Evolutionary conservation across 2,888 invertebrate species (phyloP).

Genomic region (Stictocephala bisonia): DNA sequence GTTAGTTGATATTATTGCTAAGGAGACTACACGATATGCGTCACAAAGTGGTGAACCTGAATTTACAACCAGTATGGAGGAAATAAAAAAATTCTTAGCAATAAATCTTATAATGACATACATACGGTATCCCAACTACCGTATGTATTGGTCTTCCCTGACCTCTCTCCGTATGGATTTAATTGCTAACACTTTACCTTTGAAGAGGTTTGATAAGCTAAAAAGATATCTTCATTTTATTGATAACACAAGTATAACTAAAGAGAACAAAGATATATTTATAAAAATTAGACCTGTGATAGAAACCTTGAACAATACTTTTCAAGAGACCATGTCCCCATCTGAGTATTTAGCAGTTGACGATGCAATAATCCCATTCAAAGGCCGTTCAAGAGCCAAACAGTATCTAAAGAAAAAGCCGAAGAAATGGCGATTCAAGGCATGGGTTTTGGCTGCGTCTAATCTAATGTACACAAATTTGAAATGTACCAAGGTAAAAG

Average conservation of each 20-base stretch:
- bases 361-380: constrained; percentile 55
- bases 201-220: constrained; percentile 52
- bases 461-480: constrained; percentile 53
- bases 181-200: too few species aligned
- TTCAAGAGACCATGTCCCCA: constrained; percentile 45
- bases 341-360: constrained; percentile 52
- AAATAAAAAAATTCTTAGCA: too few species aligned
- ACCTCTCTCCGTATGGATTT: too few species aligned
- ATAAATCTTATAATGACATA: too few species aligned
- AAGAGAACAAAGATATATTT: constrained; percentile 50
- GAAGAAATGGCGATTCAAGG: constrained; percentile 54
- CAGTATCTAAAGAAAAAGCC: constrained; percentile 51
- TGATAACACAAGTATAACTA: constrained; percentile 47
- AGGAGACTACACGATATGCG: too few species aligned
- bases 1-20: too few species aligned
- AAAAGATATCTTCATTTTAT: constrained; percentile 51
- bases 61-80: too few species aligned
- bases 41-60: too few species aligned
- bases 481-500: constrained; percentile 51
- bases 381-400: constrained; percentile 51
- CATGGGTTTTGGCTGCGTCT: constrained; percentile 50
- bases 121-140: too few species aligned
- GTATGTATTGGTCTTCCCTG: too few species aligned
- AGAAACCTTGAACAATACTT: constrained; percentile 42
- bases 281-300: constrained; percentile 49